Percentiles rank a stretch among this genome's conserved stretches.
These are phyloP conservation scores for Rhagophthalmus giganteus DNA, from an alignment of 2,888 invertebrate species.

Conservation along the genomic window DNA sequence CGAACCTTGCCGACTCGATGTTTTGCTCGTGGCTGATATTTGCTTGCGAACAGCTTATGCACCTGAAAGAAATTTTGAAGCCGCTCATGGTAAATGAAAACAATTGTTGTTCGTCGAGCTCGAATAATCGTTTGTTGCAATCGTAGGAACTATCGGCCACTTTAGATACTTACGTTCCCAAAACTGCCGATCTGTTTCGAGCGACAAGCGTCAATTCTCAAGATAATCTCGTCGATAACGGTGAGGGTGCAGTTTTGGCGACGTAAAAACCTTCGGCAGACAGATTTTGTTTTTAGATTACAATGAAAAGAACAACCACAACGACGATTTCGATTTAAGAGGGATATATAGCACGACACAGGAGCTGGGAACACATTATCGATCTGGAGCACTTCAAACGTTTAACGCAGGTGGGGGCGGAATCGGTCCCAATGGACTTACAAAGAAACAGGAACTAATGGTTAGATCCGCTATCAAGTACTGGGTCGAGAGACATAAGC, in stretches of 20 bases:
- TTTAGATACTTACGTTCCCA: conserved; percentile 75
- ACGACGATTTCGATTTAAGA: conserved; percentile 66
- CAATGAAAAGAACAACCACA: conserved; percentile 50
- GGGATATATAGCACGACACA: conserved; percentile 77
- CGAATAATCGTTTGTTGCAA: conserved; percentile 21
- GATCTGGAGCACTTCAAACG: conserved; percentile 69
- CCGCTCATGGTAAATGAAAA: conserved; percentile 66
- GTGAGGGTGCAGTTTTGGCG: conserved; percentile 30
- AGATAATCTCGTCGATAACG: conserved; percentile 45
- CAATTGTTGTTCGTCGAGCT: neutral
- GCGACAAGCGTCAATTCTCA: conserved; percentile 58
- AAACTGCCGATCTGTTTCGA: conserved; percentile 71
- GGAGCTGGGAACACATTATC: conserved; percentile 75
- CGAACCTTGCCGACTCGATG: conserved; percentile 69
- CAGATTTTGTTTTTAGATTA: conserved; percentile 41
- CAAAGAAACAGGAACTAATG: conserved; percentile 81
- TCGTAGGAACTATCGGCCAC: conserved; percentile 80
- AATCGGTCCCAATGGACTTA: conserved; percentile 76
- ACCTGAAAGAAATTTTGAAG: conserved; percentile 84
- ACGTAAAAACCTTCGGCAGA: neutral
- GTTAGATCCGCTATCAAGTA: conserved; percentile 86
- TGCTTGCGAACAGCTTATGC: conserved; percentile 83
- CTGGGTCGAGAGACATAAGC: conserved; percentile 88
- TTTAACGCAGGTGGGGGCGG: conserved; percentile 60
- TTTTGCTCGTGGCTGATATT: conserved; percentile 86